Percentiles rank a stretch among this genome's conserved stretches.
These are phyloP conservation scores for Rhynchotus rufescens DNA, from an alignment of 2,797 vertebrate species.

Conservation along the genomic window DNA sequence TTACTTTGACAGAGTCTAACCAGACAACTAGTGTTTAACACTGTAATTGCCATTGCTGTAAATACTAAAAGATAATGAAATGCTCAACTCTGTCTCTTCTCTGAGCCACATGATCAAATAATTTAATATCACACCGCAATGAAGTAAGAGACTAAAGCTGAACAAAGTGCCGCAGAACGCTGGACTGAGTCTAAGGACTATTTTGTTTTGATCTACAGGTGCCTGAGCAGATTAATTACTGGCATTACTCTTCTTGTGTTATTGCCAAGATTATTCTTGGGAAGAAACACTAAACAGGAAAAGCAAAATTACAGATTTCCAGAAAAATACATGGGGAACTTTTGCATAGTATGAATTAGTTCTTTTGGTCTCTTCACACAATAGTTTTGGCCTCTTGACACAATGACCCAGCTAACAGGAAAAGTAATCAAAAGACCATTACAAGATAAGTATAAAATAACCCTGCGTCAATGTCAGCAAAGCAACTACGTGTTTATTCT, in stretches of 20 bases:
- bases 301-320: background rate
- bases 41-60: background rate
- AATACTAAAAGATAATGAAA: background rate
- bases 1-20: background rate
- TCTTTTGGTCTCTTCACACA: background rate
- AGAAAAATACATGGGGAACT: background rate
- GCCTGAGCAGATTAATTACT: background rate
- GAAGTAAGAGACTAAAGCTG: background rate
- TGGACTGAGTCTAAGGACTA: background rate
- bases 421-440: background rate
- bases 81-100: background rate
- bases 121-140: background rate
- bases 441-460: background rate
- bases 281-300: background rate
- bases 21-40: background rate
- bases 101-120: slow-evolving; percentile 6
- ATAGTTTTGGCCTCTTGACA: background rate
- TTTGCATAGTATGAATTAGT: background rate
- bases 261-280: background rate
- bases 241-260: background rate
- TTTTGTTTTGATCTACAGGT: background rate
- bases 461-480: background rate
- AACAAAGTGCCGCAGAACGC: background rate
- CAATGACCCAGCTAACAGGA: background rate
- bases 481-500: background rate